Conservation (phyloP, 2,113 vertebrate species). For the Leptobrachium leishanense region DNA sequence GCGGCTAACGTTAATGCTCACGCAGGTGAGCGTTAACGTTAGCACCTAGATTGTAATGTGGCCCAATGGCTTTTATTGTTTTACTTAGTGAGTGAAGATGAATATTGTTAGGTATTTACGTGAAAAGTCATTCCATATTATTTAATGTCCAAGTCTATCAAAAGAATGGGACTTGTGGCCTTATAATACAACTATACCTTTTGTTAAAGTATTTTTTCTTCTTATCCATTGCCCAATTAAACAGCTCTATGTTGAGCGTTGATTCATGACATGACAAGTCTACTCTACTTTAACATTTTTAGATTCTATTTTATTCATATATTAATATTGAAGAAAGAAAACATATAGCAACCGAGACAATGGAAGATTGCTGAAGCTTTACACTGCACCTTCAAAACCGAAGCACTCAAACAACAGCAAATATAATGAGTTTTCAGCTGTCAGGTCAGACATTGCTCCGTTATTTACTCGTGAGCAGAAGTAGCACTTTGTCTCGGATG, state of each 20-base stretch:
- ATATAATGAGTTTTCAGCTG: constrained; percentile 47
- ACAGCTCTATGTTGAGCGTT: neutral
- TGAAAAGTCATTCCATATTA: no score
- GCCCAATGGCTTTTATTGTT: no score
- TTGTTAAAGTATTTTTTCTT: no score
- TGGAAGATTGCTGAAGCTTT: constrained; percentile 34
- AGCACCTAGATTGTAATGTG: no score
- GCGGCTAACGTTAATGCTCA: no score
- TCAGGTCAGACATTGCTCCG: constrained; percentile 40
- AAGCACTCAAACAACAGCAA: constrained; percentile 41
- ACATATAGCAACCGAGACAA: constrained; percentile 13
- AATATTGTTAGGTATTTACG: no score
- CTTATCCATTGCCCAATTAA: neutral
- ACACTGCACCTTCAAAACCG: constrained; percentile 47
- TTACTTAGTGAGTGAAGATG: no score
- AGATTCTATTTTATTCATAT: no score
- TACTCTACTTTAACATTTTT: neutral
- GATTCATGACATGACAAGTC: neutral
- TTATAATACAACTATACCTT: no score
- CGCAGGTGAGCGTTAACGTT: no score
- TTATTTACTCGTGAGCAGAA: constrained; percentile 52
- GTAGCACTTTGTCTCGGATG: constrained; percentile 48
- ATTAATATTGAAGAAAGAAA: neutral
- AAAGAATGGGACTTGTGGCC: no score
- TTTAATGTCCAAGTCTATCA: no score